Evolutionary conservation across 37 sponge, comb jelly and placozoan genomes (phyloP).

Genomic region (Cladorhizidae sp.): DNA sequence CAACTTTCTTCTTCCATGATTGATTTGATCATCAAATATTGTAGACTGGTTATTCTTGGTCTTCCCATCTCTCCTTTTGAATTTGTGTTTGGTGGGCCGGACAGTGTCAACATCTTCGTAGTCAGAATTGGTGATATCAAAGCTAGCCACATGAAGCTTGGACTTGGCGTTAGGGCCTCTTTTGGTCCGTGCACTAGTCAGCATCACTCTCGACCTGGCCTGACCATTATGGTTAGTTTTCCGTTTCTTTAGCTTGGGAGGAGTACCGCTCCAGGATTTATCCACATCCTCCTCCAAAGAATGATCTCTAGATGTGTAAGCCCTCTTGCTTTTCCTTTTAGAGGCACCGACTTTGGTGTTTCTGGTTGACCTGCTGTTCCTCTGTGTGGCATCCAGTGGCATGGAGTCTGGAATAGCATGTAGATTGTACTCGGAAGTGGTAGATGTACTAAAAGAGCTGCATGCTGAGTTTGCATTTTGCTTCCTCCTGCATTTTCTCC

Average conservation of each 20-base stretch:
- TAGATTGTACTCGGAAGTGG: neutral
- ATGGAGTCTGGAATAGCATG: slow-evolving; percentile 27
- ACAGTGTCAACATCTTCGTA: neutral
- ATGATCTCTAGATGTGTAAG: neutral
- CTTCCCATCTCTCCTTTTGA: neutral
- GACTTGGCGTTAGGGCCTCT: neutral
- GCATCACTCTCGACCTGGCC: neutral
- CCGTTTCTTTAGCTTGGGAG: slow-evolving; percentile 1
- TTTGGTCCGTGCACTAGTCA: slow-evolving; percentile 21
- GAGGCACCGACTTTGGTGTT: neutral
- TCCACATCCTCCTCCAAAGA: slow-evolving; percentile 5
- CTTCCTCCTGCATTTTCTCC: neutral
- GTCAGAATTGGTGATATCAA: slow-evolving; percentile 5
- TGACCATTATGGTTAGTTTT: neutral
- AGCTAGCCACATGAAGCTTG: neutral
- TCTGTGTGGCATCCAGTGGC: slow-evolving; percentile 14
- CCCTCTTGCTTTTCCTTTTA: neutral
- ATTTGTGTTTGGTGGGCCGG: neutral
- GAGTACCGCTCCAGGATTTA: neutral
- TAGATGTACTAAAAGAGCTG: slow-evolving; percentile 1
- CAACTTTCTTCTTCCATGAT: neutral
- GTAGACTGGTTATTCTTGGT: neutral
- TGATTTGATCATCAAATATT: neutral
- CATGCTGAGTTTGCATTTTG: neutral
- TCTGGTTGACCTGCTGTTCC: neutral